These are phyloP conservation scores for Nephrocerus scutellatus DNA, from an alignment of 2,888 invertebrate genomes.

Conservation along the genomic window DNA sequence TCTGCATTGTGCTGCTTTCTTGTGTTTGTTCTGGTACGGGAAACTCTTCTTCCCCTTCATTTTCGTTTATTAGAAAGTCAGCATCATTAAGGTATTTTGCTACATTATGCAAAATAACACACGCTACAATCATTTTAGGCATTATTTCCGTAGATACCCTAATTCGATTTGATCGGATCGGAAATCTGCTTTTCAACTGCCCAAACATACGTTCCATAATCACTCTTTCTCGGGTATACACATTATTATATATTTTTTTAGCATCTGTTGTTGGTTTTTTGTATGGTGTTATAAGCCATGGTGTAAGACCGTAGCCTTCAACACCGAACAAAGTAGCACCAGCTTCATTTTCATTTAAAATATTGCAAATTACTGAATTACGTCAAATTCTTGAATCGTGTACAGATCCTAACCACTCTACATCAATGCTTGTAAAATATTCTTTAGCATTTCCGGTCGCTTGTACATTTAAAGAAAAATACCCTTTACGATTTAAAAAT, in stretches of 20 bases:
- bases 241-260: slow-evolving; percentile 6
- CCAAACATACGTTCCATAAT: slow-evolving; percentile 11
- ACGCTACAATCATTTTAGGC: slow-evolving; percentile 2
- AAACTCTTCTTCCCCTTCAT: background rate
- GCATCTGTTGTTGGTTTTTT: slow-evolving; percentile 5
- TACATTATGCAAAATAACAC: no score
- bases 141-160: slow-evolving; percentile 2
- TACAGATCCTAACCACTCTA: slow-evolving; percentile 4
- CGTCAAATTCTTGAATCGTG: no score
- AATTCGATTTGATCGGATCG: slow-evolving; percentile 1
- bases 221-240: no score
- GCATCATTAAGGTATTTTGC: slow-evolving; percentile 1
- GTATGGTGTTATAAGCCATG: no score
- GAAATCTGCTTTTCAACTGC: slow-evolving; percentile 10
- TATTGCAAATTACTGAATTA: no score
- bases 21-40: no score
- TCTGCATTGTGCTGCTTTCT: no score
- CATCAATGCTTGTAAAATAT: slow-evolving; percentile 2
- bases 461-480: no score
- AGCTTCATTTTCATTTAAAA: no score
- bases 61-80: background rate
- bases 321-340: no score
- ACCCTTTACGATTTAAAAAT: no score
- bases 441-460: no score
- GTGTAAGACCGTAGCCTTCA: slow-evolving; percentile 2